These are phyloP conservation scores for Ia io DNA, from an alignment of 2,113 vertebrate species.

Conservation along the genomic window DNA sequence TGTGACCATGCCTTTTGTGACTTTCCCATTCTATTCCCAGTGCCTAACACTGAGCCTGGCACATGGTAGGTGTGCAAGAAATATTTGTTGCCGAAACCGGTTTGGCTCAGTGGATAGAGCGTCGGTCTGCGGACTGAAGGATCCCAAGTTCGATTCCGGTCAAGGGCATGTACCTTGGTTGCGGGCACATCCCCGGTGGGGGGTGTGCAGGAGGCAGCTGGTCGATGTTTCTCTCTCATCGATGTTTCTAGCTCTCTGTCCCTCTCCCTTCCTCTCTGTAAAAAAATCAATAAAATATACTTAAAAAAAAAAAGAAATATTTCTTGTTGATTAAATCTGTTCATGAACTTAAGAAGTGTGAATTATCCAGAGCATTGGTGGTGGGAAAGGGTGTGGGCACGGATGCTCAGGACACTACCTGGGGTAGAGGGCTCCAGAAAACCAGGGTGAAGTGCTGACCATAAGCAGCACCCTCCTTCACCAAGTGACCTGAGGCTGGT, in stretches of 20 bases:
- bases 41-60: background rate
- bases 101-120: too few species aligned
- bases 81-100: too few species aligned
- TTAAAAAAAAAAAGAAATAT: too few species aligned
- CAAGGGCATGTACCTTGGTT: too few species aligned
- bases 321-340: conserved; percentile 29
- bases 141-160: too few species aligned
- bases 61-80: background rate
- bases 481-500: background rate
- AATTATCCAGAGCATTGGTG: background rate
- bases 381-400: background rate
- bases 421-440: background rate
- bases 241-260: too few species aligned
- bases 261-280: too few species aligned
- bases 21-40: background rate
- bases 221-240: too few species aligned
- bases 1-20: background rate
- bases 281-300: too few species aligned
- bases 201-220: too few species aligned
- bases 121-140: too few species aligned
- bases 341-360: conserved; percentile 15
- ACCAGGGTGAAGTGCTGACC: background rate
- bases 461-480: background rate
- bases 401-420: background rate
- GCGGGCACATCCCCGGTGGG: too few species aligned